Base-by-base conservation (phyloP, 2,113 vertebrate genomes). In the Dolichallabes microphthalmus region DNA sequence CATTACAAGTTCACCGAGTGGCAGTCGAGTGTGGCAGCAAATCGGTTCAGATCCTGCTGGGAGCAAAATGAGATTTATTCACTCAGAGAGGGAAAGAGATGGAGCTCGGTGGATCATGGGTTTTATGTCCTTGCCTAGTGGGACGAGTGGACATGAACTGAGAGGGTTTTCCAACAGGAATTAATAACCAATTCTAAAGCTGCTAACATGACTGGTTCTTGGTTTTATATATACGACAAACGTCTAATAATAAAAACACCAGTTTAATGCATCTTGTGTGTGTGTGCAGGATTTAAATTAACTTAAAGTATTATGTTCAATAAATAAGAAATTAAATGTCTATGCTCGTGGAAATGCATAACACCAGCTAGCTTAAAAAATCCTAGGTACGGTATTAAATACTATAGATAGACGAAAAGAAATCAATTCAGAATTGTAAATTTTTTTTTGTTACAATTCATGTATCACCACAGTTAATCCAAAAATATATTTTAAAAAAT, bases 31-130 rank as follows among this genome's bases (percentile, higher is more conserved):
- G 32, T 55, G 30, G 9, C 64, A 79, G 64, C 9, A 32, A 77
- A 45, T 68, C 32, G 14, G 15, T 77, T 55, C 60, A 32, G 76
- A 32, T 78, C 64, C 64, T 27, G 45, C 75, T 52, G 45, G n/a
- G 50, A 85, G 53, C 50, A 64, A 39, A 78, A 45, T 75, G 20
- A 76, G 39, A 73, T 82, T 45, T 74, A 86, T 55, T n/a, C 57
- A 53, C 35, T 50, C 14, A 6, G n/a, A 19, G 45, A 15, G n/a
- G n/a, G n/a, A n/a, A n/a, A n/a, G n/a, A n/a, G 25, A 25, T 10
- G 17, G 45, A 30, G n/a, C 25, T 52, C 9, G 8, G 60, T 14
- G 12, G 39, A 50, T 7, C 17, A 50, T 2, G 12, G 25, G 73
- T 30, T 30, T 30, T 45, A 2, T 11, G 20, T 73, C 68, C 30